Base-by-base conservation (phyloP, 2,797 vertebrate genomes). In the Pelochelys cantorii region DNA sequence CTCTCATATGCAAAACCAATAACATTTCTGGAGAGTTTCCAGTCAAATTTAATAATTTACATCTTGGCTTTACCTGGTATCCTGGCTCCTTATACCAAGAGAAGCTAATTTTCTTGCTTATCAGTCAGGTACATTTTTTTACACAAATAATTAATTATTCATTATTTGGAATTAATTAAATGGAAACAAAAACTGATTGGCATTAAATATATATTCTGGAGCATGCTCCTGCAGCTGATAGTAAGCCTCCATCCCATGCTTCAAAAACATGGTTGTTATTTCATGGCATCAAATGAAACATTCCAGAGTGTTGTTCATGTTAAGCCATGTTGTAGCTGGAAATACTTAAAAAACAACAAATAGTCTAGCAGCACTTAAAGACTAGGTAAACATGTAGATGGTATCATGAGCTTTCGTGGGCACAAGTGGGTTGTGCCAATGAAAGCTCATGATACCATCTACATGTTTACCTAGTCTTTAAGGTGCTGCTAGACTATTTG, bases 251-350 rank as follows among this genome's bases (percentile, higher is more conserved):
- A 55, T 91, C 53, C 12, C 48, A 86, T 68, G 3, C 23, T 95
- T 95, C 79, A 96, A 95, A 94, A 31, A 20, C 55, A 3, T 4
- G 71, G 93, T 95, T 94, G 81, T 92, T 94, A 86, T 95, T 84
- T 83, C 93, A 83, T 86, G 37, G 62, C 84, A 91, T 93, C 88
- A 78, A 94, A 92, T 86, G 79, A 95, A 94, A 83, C 71, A 79
- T 94, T 95, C 93, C 92, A 94, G 93, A 94, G 88, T 48, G 91
- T 83, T 96, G 92, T 96, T 87, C 86, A 18, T 83, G 81, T 68
- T 93, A 95, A 96, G 95, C 90, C 83, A 83, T 55, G 86, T 84
- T 92, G 81, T 89, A 86, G 42, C 42, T 48, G 42, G 42, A 48
- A 48, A 48, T 5, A 2, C 42, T 48, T 48, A 48, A 48, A 48